These are phyloP conservation scores for Xanthia togata DNA, from an alignment of 2,888 invertebrate genomes.

Conservation along the genomic window DNA sequence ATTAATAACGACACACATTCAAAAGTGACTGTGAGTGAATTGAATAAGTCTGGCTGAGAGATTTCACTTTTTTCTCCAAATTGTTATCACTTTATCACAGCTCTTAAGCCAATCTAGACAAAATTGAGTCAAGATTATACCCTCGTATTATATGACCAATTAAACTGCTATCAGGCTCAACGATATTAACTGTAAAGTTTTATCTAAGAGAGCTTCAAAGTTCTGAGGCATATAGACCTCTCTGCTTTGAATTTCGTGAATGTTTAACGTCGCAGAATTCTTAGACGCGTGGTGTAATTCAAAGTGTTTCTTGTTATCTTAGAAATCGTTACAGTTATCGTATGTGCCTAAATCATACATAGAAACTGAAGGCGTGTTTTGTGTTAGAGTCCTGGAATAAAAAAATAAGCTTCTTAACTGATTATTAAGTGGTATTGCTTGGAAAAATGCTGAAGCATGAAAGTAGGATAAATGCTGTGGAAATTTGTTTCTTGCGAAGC, in stretches of 20 bases:
- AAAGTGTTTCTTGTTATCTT: constrained; percentile 18
- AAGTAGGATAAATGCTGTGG: no score
- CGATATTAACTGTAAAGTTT: constrained; percentile 72
- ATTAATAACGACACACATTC: constrained; percentile 20
- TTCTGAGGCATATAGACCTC: constrained; percentile 67
- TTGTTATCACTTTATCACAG: constrained; percentile 37
- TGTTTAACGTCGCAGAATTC: constrained; percentile 67
- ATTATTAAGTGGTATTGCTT: not conserved
- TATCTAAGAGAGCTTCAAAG: constrained; percentile 65
- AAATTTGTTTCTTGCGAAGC: no score
- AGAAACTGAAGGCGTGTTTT: not conserved
- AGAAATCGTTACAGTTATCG: not conserved
- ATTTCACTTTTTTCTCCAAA: constrained; percentile 37
- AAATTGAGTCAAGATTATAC: constrained; percentile 55
- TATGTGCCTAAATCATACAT: not conserved
- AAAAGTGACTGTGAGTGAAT: constrained; percentile 5
- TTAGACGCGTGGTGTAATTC: constrained; percentile 1
- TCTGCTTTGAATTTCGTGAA: constrained; percentile 82
- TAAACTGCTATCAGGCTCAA: constrained; percentile 70
- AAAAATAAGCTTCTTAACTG: not conserved
- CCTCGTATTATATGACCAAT: constrained; percentile 66
- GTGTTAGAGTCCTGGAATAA: not conserved
- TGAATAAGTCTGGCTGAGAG: constrained; percentile 4
- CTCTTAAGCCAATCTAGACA: constrained; percentile 28
- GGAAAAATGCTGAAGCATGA: no score